Evolutionary conservation across 2,888 invertebrate species (phyloP), one percentile per base, ranked within the genome.

Genomic region (Sycophila texana): DNA sequence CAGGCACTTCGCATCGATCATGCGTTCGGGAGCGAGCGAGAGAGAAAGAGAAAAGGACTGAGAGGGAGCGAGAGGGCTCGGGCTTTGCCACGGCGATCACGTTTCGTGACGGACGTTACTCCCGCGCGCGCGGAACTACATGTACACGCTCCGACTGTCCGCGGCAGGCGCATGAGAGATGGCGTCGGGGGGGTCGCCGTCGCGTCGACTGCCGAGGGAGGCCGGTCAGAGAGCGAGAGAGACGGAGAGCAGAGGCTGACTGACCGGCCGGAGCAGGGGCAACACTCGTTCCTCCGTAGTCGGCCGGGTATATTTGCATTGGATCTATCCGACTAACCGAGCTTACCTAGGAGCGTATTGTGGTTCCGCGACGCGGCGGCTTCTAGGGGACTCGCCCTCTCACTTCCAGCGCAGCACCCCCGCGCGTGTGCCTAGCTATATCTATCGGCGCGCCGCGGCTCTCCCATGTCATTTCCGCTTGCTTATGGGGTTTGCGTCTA

Each of bases 71-170:
- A 39, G 39, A 39, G 49, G 65, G 22, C 26, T 7, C 30, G 39
- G 18, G 73, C 80, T 73, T 76, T 76, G 76, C 80, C 74, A 77
- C 80, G 76, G 80, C 70, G 80, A 80, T 80, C 80, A 80, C 80
- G 77, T 80, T 77, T 80, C 77, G 71, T 74, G 76, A 77, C 73
- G 77, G 63, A 61, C 79, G 76, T 72, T 60, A 61, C 73, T 53
- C 67, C 57, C 55, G 22, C 4, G 57, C 18, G 49, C 49, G 22
- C 68, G 22, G 58, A 30, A 39, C 63, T 63, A 60, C 58, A 51
- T 51, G 60, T 39, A 71, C 68, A 16, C 76, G 73, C 60, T 60
- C 49, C 58, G 60, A 66, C 72, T 80, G 80, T 71, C 77, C 77
- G 66, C 66, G 60, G 68, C 80, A 80, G 77, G 49, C 77, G 4